Evolutionary conservation across 2,797 vertebrate species (phyloP).

Genomic region (Aldrovandia affinis): DNA sequence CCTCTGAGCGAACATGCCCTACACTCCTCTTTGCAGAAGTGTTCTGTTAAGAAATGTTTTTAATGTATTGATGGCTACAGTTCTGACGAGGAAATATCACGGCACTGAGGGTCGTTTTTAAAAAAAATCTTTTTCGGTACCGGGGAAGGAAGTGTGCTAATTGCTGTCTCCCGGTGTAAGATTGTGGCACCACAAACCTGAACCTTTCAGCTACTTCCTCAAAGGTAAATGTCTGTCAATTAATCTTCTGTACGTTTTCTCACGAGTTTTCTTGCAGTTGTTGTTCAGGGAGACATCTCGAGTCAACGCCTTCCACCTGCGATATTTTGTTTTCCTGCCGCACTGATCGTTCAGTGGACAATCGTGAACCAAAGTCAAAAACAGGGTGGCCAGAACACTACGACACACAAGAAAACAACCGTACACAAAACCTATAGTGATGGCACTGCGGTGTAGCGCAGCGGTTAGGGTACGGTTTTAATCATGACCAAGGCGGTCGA

Average conservation of each 20-base stretch:
- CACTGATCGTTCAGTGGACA: background rate
- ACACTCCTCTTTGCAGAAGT: background rate
- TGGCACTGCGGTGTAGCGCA: background rate
- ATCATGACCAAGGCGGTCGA: too few species aligned
- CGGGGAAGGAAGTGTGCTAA: slow-evolving; percentile 21
- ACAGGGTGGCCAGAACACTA: background rate
- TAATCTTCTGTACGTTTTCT: slow-evolving; percentile 25
- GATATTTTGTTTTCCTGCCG: background rate
- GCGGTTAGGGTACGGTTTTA: background rate
- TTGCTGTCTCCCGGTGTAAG: slow-evolving; percentile 45
- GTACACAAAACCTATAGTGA: too few species aligned
- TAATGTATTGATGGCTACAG: background rate
- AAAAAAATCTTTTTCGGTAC: background rate
- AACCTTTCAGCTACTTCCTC: slow-evolving; percentile 28
- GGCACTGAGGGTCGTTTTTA: background rate
- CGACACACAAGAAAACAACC: background rate
- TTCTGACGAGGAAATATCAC: too few species aligned
- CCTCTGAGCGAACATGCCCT: background rate
- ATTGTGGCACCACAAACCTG: background rate
- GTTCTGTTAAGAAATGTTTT: background rate
- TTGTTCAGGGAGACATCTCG: background rate
- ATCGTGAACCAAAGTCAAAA: background rate
- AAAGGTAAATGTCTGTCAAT: slow-evolving; percentile 48
- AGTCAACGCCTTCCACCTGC: background rate
- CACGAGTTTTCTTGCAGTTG: slow-evolving; percentile 7